Percentiles rank a stretch among this genome's conserved stretches.
Evolutionary conservation across 2,113 vertebrate genomes (phyloP).

Genomic region (Eonycteris spelaea): DNA sequence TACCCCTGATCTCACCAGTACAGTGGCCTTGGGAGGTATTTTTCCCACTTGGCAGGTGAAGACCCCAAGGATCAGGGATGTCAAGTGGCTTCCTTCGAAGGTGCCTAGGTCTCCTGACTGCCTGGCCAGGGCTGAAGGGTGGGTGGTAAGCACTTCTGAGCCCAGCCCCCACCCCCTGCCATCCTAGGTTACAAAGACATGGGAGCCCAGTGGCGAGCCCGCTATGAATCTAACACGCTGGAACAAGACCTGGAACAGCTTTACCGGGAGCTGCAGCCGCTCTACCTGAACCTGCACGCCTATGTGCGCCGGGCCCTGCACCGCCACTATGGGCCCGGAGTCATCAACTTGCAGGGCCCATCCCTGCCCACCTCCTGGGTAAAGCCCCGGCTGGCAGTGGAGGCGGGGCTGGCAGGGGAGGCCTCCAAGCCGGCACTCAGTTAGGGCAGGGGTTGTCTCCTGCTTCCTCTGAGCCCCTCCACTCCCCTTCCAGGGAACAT

Average conservation of each 20-base stretch:
- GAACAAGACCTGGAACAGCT: conserved; percentile 90
- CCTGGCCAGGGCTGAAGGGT: background rate
- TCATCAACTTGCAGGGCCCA: conserved; percentile 88
- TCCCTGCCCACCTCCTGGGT: conserved; percentile 95
- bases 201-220: conserved; percentile 91
- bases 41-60: background rate
- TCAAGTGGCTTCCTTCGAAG: background rate
- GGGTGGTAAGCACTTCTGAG: background rate
- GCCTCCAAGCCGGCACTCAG: background rate
- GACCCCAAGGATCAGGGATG: background rate
- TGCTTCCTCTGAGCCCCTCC: background rate
- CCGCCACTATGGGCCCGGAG: conserved; percentile 85
- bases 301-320: conserved; percentile 90
- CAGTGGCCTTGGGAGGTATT: background rate
- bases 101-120: background rate
- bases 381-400: conserved; percentile 39
- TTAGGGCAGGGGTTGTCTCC: background rate
- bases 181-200: conserved; percentile 89
- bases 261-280: conserved; percentile 89
- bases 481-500: conserved; percentile 89
- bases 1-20: background rate
- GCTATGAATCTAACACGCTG: conserved; percentile 91
- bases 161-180: background rate
- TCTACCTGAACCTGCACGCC: conserved; percentile 92
- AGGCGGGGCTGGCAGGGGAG: background rate